These are phyloP conservation scores for Heliothis peltigera DNA, from an alignment of 2,888 invertebrate genomes.

Conservation along the genomic window DNA sequence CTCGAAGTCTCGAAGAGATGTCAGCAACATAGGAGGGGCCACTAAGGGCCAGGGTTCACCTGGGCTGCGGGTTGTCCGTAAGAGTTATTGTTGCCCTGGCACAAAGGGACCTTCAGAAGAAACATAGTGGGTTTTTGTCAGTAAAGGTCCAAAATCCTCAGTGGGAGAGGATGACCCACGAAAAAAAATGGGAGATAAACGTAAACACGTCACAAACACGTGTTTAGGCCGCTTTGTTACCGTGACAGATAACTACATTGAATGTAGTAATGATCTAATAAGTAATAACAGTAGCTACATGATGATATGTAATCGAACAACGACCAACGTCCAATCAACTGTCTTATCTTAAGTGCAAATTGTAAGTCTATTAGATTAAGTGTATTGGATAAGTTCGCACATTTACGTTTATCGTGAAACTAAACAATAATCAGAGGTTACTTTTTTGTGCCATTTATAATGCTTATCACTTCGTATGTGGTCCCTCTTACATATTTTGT, in stretches of 20 bases:
- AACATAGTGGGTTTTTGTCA: too few species aligned
- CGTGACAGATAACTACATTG: conserved; percentile 17
- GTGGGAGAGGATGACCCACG: too few species aligned
- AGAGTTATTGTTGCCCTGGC: too few species aligned
- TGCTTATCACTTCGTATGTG: neutral
- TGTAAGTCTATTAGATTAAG: conserved; percentile 29
- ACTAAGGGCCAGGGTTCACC: too few species aligned
- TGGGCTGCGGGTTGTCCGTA: too few species aligned
- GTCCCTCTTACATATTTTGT: neutral
- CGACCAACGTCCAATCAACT: conserved; percentile 18
- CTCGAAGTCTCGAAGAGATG: too few species aligned
- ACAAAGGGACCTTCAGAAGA: too few species aligned
- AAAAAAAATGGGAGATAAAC: neutral
- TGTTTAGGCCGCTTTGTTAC: conserved; percentile 10
- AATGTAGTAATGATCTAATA: conserved; percentile 12
- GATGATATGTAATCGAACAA: conserved; percentile 10
- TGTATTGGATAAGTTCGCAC: conserved; percentile 28
- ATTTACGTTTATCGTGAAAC: conserved; percentile 27
- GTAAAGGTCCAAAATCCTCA: too few species aligned
- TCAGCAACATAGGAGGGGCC: too few species aligned
- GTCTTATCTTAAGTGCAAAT: conserved; percentile 46
- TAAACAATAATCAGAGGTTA: conserved; percentile 33
- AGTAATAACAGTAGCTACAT: conserved; percentile 6
- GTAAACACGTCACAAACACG: conserved; percentile 9
- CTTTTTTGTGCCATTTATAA: neutral